These are phyloP conservation scores for Protodeltote pygarga DNA, from an alignment of 2,888 invertebrate genomes.

Conservation along the genomic window DNA sequence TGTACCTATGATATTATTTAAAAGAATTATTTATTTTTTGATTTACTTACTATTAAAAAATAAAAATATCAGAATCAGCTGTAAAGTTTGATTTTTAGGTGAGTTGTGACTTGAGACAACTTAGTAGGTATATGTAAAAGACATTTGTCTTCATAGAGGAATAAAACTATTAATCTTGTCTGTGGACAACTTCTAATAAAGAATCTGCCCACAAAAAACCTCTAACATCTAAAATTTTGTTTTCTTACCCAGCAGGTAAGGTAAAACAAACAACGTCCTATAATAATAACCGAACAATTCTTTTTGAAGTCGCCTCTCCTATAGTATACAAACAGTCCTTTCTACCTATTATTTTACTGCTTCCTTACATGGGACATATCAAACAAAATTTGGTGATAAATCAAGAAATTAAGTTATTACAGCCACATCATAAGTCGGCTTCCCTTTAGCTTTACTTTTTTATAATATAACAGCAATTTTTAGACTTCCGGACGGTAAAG, in stretches of 20 bases:
- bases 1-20: background rate
- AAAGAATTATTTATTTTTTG: background rate
- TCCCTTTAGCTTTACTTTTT: constrained; percentile 54
- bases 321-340: constrained; percentile 31
- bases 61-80: no score
- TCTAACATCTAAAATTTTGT: no score
- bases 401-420: constrained; percentile 67
- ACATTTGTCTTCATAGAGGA: no score
- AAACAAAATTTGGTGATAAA: constrained; percentile 60
- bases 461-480: constrained; percentile 62
- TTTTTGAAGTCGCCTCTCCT: constrained; percentile 35
- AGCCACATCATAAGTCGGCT: constrained; percentile 62
- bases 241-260: no score
- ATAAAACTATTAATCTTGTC: no score
- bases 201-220: no score
- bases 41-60: no score
- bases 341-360: constrained; percentile 51
- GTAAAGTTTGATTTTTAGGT: no score
- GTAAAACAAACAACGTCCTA: constrained; percentile 23
- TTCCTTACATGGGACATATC: constrained; percentile 54
- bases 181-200: no score
- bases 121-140: no score
- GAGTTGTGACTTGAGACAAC: no score
- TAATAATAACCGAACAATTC: constrained; percentile 17
- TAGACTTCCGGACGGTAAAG: constrained; percentile 58